Evolutionary conservation across 2,797 vertebrate species (phyloP).

Genomic region (Phataginus tricuspis): DNA sequence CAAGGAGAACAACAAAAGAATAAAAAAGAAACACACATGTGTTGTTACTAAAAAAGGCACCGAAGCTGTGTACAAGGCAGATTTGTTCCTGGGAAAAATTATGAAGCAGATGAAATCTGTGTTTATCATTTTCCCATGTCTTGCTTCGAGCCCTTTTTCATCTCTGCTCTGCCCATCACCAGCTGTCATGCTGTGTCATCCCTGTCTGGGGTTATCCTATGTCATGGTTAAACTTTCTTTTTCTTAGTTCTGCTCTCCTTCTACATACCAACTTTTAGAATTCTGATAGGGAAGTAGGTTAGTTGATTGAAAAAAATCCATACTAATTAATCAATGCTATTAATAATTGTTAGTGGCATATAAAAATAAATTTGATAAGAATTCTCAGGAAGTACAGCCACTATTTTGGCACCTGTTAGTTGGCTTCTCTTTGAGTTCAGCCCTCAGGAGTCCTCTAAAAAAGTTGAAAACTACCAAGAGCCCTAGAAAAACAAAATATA

Average conservation of each 20-base stretch:
- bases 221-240: neutral
- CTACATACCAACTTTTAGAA: neutral
- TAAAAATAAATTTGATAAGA: neutral
- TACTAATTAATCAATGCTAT: neutral
- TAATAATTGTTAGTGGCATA: neutral
- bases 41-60: slow-evolving; percentile 70
- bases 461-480: neutral
- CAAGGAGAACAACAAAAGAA: slow-evolving; percentile 77
- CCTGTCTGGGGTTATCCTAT: neutral
- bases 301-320: neutral
- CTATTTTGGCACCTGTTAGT: neutral
- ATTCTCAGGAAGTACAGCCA: neutral
- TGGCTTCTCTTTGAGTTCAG: neutral
- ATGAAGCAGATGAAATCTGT: slow-evolving; percentile 66
- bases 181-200: neutral
- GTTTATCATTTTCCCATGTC: slow-evolving; percentile 65
- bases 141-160: slow-evolving; percentile 15
- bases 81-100: slow-evolving; percentile 62
- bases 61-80: slow-evolving; percentile 60
- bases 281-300: neutral
- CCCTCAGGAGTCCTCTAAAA: neutral
- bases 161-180: neutral
- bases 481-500: neutral
- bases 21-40: slow-evolving; percentile 76
- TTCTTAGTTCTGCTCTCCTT: neutral